Evolutionary conservation across 2,888 invertebrate species (phyloP), one percentile per base, ranked within the genome.

Genomic region (Copidosoma aretas): DNA sequence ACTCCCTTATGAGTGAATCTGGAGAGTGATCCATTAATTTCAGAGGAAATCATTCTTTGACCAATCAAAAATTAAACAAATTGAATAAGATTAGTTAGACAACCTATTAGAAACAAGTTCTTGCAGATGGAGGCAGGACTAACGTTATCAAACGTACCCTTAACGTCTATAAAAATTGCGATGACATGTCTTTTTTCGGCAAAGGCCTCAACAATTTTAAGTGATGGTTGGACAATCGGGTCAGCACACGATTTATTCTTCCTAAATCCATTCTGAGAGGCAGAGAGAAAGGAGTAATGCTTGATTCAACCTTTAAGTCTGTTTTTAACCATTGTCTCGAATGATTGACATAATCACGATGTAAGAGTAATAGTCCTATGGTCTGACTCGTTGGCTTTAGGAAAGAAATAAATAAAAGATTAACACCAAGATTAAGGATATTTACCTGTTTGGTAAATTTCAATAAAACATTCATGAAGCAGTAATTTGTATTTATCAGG

Each of bases 311-410:
- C 63, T 17, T 63, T 58, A 19, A 68, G 39, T 17, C 59, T 51
- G 46, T 58, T 58, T 22, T 68, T 68, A 1, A 63, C 15, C n/a
- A 68, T 51, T n/a, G 59, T 59, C 25, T 68, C 62, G 14, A 57
- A 67, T 8, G 62, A 10, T 25, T 67, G 62, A 39, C 58, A 62
- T 1, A 62, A 5, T 43, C 62, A 62, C 25, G 67, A 67, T 12
- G 63, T 41, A 2, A 54, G 12, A 4, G 21, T 5, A 4, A 53
- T 53, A 17, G 53, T 8, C 19, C 53, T 53, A 22, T 12, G 21
- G 15, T 22, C 14, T 5, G 4, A 3, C 5, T 19, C 53, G 4
- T 53, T 22, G 4, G 53, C 4, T 19, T 53, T 53, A 19, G 19
- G 14, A 4, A 53, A 12, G 19, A 53, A 53, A 22, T 53, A 4